These are phyloP conservation scores for Microcebus tavaratra DNA, from an alignment of 2,113 vertebrate species.

Conservation along the genomic window DNA sequence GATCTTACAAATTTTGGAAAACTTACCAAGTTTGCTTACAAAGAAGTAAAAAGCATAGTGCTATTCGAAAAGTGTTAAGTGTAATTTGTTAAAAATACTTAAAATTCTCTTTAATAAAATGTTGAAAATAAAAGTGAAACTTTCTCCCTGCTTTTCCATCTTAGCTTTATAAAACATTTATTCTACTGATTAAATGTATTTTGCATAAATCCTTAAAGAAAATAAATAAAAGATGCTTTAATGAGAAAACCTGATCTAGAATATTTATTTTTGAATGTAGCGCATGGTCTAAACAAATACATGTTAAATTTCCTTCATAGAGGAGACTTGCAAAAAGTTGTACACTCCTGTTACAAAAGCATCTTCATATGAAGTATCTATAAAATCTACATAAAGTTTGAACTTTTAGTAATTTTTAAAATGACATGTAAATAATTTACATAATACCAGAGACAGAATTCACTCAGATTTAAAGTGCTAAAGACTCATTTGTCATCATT, in stretches of 20 bases:
- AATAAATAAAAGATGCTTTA: not conserved
- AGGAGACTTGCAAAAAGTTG: not conserved
- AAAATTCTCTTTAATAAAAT: constrained; percentile 35
- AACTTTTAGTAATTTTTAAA: not conserved
- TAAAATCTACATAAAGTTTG: not conserved
- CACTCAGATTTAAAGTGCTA: not conserved
- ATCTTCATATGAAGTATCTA: not conserved
- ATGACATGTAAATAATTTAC: not conserved
- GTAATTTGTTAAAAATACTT: not conserved
- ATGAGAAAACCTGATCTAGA: not conserved
- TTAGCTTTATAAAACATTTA: not conserved
- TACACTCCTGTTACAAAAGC: not conserved
- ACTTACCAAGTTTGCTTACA: not conserved
- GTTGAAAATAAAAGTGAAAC: not conserved
- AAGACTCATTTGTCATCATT: not conserved
- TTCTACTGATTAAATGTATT: not conserved
- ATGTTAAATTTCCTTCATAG: not conserved
- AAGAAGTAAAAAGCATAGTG: not conserved
- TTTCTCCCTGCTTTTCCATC: not conserved
- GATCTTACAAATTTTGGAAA: not conserved
- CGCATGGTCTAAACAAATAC: not conserved
- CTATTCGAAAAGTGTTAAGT: not conserved
- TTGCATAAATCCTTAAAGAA: constrained; percentile 26
- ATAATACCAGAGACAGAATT: not conserved
- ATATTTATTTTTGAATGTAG: not conserved